These are phyloP conservation scores for Chalcosyrphus nemorum DNA, from an alignment of 2,888 invertebrate species.

Conservation along the genomic window DNA sequence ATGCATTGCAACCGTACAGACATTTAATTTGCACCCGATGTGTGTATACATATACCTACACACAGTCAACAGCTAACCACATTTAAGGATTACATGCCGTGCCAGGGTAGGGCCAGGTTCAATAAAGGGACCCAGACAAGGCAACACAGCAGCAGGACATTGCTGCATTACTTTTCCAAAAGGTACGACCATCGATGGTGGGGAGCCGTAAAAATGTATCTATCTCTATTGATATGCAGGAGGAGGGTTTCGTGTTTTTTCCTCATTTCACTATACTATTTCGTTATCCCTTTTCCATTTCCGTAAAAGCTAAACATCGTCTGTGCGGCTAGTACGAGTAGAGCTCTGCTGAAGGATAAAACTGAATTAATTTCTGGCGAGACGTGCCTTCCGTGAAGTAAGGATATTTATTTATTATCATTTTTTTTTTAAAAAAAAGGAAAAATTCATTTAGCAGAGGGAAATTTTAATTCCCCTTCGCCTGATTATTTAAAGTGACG, in stretches of 20 bases:
- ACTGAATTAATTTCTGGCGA: constrained; percentile 70
- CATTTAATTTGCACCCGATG: constrained; percentile 69
- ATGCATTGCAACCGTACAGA: constrained; percentile 57
- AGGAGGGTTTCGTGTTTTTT: constrained; percentile 20
- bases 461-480: constrained; percentile 53
- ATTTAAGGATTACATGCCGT: constrained; percentile 63
- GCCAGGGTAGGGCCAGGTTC: background rate
- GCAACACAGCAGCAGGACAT: constrained; percentile 33
- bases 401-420: too few species aligned
- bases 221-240: constrained; percentile 38
- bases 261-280: constrained; percentile 31
- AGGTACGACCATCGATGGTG: background rate
- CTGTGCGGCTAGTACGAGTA: constrained; percentile 2
- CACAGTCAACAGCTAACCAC: constrained; percentile 55
- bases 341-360: constrained; percentile 35
- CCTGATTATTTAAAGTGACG: constrained; percentile 55
- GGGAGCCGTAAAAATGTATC: constrained; percentile 16
- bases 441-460: constrained; percentile 26
- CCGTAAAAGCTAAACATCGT: constrained; percentile 44
- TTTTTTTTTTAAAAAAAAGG: constrained; percentile 1
- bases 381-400: constrained; percentile 47
- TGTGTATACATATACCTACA: constrained; percentile 32
- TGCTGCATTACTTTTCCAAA: constrained; percentile 18
- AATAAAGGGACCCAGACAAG: constrained; percentile 10
- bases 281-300: constrained; percentile 39